Base-by-base conservation (phyloP, 2,888 invertebrate genomes). In the Melikaiella ostensackeni region DNA sequence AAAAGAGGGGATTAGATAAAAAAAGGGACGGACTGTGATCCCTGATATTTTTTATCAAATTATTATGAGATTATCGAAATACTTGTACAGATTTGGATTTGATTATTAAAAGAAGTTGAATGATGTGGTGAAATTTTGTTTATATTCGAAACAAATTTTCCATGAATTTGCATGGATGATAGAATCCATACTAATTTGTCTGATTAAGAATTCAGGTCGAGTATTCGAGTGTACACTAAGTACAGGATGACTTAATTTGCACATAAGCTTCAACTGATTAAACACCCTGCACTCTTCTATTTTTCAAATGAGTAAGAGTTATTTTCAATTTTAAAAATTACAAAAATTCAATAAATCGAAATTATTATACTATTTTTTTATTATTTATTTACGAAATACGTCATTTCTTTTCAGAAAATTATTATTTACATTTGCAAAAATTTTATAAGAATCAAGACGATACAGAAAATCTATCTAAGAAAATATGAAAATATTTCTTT, bases 241-340 rank as follows among this genome's bases (percentile, higher is more conserved):
- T n/a, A 55, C 50, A 55, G 42, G n/a, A 55, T 55, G 50, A 55
- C n/a, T 55, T 55, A 55, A 55, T 55, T 55, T 55, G 50, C 50
- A 21, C 21, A 8, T n/a, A 1, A 55, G 24, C 24, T 59, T 59
- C 11, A 11, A 59, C 57, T 59, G 24, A 59, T 27, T 59, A 11
- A 59, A 59, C 16, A 27, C 57, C 16, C 57, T 59, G 57, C 16
- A 27, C 16, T 59, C 13, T 24, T 59, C 6, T 55, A 0, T 21
- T 55, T 2, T 55, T 19, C 7, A 21, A n/a, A 55, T 5, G 7
- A n/a, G 6, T n/a, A n/a, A 1, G 7, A 50, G 7, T n/a, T 6
- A 7, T n/a, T 50, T 50, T 6, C n/a, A 50, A n/a, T 50, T 38
- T 2, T 4, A 16, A 16, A 2, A 42, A 42, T 42, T 4, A 42